Evolutionary conservation across 2,888 invertebrate species (phyloP).

Genomic region (Thysanoteuthis rhombus): DNA sequence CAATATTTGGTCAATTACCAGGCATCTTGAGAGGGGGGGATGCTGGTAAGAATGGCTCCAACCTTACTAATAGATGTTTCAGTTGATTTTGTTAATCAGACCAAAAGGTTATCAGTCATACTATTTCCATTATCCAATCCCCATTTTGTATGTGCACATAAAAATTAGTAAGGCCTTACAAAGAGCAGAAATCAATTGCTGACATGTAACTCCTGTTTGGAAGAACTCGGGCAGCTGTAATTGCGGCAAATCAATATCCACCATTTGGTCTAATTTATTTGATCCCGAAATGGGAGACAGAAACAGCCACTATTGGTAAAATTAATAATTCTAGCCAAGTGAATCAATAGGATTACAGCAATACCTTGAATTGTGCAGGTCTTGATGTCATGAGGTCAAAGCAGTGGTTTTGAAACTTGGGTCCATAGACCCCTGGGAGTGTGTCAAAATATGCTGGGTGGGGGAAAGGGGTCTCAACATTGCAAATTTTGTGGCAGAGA

Average conservation of each 20-base stretch:
- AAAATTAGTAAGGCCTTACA: neutral
- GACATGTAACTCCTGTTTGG: neutral
- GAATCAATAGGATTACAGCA: neutral
- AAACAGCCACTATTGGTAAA: neutral
- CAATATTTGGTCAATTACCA: too few relatives aligned
- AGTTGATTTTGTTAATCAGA: too few relatives aligned
- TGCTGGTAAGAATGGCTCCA: too few relatives aligned
- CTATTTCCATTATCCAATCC: neutral
- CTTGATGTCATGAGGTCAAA: too few relatives aligned
- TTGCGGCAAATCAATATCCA: neutral
- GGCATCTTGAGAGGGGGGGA: too few relatives aligned
- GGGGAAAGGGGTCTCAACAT: too few relatives aligned
- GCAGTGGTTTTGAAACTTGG: too few relatives aligned
- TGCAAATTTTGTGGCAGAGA: too few relatives aligned
- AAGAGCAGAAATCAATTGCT: neutral
- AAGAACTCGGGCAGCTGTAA: neutral
- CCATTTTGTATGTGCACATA: neutral
- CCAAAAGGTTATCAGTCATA: neutral
- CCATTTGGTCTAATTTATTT: neutral
- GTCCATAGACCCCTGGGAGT: too few relatives aligned
- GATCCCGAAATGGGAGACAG: neutral
- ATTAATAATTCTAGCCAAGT: neutral
- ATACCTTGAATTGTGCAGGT: too few relatives aligned
- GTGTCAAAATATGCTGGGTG: too few relatives aligned
- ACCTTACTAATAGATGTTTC: too few relatives aligned